Evolutionary conservation across 2,797 vertebrate genomes (phyloP), one percentile per base, ranked within the genome.

Genomic region (Synaphobranchus kaupii): DNA sequence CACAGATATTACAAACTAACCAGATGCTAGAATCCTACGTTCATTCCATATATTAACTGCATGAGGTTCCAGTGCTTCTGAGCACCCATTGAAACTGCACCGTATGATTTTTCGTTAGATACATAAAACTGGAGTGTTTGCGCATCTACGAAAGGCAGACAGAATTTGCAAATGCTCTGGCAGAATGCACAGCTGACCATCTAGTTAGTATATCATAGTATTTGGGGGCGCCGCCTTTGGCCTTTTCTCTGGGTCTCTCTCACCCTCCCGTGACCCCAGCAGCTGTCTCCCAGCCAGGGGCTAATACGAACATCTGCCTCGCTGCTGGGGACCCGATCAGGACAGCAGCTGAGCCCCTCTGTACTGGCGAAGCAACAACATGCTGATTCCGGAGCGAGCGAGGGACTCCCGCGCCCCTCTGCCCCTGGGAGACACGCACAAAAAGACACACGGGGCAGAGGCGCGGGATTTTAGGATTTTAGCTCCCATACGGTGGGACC

Each of bases 231-330:
- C 39, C 9, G 0, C 80, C 86, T 13, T 80, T n/a, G 58, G 12
- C 44, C 47, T 82, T 20, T 12, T 58, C 85, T 44, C 88, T 91
- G 92, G 89, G 83, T 88, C 82, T 84, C 58, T 66, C 90, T 89
- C 90, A 91, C 90, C 85, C 87, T 56, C 87, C 86, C 1, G 86
- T 88, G 89, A 87, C 87, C 86, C 58, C 90, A 86, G 82, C 92
- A 90, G 91, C 89, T 88, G 90, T 76, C 39, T 92, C 85, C 85
- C 84, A 86, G 89, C 88, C 90, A 91, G 90, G 83, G 87, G 86
- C 87, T 83, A 92, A 90, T 86, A 90, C 56, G 13, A 84, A 87
- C 91, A 93, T 91, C 91, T 93, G 92, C 91, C 90, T 86, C 89
- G 89, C 89, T 91, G 93, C 91, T 92, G 90, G 83, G 89, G 85